Evolutionary conservation across 2,888 invertebrate genomes (phyloP).

Genomic region (Thereva nobilitata): DNA sequence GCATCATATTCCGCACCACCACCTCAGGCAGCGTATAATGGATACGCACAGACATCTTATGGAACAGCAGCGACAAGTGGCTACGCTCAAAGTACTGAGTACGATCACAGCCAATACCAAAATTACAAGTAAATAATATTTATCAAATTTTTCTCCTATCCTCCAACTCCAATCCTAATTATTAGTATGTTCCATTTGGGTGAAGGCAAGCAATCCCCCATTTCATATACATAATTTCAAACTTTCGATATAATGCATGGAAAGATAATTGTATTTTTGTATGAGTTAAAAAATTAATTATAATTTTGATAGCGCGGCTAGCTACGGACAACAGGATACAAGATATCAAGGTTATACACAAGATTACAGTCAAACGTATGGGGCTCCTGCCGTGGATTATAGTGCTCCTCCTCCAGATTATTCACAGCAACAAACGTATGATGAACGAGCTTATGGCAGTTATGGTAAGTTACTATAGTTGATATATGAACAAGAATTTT

Average conservation of each 20-base stretch:
- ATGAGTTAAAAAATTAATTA: not conserved
- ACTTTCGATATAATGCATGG: no score
- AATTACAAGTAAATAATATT: constrained; percentile 51
- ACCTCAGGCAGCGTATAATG: constrained; percentile 53
- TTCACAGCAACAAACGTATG: constrained; percentile 53
- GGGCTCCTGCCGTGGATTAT: constrained; percentile 56
- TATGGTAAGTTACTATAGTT: constrained; percentile 56
- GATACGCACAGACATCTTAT: constrained; percentile 56
- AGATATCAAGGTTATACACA: constrained; percentile 56
- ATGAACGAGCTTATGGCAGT: constrained; percentile 56
- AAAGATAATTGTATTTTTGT: no score
- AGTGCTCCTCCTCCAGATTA: constrained; percentile 56
- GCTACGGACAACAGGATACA: constrained; percentile 55
- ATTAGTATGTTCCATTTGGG: no score
- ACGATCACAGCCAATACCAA: constrained; percentile 58
- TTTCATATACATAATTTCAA: no score
- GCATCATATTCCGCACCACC: constrained; percentile 51
- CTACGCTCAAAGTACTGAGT: constrained; percentile 53
- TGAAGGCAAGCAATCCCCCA: no score
- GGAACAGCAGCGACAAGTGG: constrained; percentile 50
- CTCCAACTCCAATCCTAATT: no score
- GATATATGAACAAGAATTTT: no score
- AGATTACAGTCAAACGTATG: constrained; percentile 57
- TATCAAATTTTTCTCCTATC: constrained; percentile 14
- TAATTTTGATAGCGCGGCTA: constrained; percentile 47